Percentiles rank a stretch among this genome's conserved stretches.
phyloP scores from a whole-genome alignment of 2,797 vertebrate species.

The Podarcis siculus region DNA sequence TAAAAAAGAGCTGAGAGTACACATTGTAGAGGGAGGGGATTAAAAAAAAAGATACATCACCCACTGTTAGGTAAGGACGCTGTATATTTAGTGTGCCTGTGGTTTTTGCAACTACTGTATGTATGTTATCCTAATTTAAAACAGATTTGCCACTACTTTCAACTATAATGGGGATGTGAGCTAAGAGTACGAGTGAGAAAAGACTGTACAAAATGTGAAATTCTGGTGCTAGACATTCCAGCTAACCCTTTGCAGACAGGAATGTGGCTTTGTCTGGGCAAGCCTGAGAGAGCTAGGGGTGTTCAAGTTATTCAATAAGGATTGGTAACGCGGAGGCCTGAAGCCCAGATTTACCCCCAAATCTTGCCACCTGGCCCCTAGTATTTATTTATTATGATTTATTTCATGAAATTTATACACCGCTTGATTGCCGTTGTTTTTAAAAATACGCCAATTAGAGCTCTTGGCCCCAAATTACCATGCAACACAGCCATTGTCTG shows the following conservation, averaged over 20 bases:
- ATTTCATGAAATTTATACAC: too few species aligned
- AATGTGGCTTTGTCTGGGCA: slow-evolving; percentile 84
- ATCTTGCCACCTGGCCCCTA: neutral
- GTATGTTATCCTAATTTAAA: slow-evolving; percentile 75
- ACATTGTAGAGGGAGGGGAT: neutral
- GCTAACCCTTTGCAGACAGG: slow-evolving; percentile 77
- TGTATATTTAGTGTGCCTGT: neutral
- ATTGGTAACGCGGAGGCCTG: neutral
- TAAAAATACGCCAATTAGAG: neutral
- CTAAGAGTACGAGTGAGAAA: slow-evolving; percentile 74
- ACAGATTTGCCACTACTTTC: slow-evolving; percentile 76
- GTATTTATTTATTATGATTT: too few species aligned
- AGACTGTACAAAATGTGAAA: slow-evolving; percentile 75
- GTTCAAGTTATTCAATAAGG: slow-evolving; percentile 9
- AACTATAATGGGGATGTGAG: slow-evolving; percentile 69
- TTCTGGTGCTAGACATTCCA: slow-evolving; percentile 82
- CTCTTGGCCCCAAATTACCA: too few species aligned
- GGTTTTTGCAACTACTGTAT: slow-evolving; percentile 65
- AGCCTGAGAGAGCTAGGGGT: slow-evolving; percentile 70
- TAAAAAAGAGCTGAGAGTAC: slow-evolving; percentile 12
- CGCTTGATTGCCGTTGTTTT: too few species aligned
- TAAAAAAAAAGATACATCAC: neutral
- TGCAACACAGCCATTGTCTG: neutral
- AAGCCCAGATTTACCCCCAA: neutral
- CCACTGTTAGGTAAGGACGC: neutral